These are phyloP conservation scores for Trochalopteron elliotii DNA, from an alignment of 2,113 vertebrate genomes.

Conservation along the genomic window DNA sequence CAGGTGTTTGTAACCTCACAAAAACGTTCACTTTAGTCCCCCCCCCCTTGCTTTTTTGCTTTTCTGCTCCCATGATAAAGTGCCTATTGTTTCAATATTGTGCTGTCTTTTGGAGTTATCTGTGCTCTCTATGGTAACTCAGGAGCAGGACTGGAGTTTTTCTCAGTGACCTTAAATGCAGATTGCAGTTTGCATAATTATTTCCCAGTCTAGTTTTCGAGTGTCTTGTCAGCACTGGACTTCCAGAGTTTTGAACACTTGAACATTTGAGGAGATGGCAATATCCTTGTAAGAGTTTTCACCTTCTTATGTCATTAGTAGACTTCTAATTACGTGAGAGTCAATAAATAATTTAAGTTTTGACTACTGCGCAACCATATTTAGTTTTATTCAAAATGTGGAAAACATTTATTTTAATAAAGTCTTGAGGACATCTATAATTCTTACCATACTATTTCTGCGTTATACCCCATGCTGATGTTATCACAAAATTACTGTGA, in stretches of 20 bases:
- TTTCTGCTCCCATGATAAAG: not conserved
- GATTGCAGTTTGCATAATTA: not conserved
- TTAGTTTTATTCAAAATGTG: not conserved
- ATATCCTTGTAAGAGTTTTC: not conserved
- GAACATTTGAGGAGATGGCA: not conserved
- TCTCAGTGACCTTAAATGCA: not conserved
- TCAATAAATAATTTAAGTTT: not conserved
- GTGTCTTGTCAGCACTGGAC: not conserved
- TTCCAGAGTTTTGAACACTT: not conserved
- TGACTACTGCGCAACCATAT: not conserved
- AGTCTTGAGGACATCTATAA: not conserved
- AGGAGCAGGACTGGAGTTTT: not conserved
- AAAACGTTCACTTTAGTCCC: not conserved
- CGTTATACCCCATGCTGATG: not conserved
- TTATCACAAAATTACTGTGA: not conserved
- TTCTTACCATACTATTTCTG: not conserved
- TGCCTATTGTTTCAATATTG: not conserved
- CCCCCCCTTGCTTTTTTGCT: not conserved
- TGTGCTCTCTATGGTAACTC: rapidly evolving
- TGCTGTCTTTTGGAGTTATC: not conserved
- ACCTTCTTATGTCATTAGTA: not conserved
- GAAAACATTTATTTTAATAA: not conserved
- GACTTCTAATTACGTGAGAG: not conserved
- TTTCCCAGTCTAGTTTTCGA: not conserved
- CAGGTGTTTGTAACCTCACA: not conserved